Percentiles rank a stretch among this genome's conserved stretches.
These are phyloP conservation scores for Brachyalestes nurse DNA, from an alignment of 2,797 vertebrate species.

Conservation along the genomic window DNA sequence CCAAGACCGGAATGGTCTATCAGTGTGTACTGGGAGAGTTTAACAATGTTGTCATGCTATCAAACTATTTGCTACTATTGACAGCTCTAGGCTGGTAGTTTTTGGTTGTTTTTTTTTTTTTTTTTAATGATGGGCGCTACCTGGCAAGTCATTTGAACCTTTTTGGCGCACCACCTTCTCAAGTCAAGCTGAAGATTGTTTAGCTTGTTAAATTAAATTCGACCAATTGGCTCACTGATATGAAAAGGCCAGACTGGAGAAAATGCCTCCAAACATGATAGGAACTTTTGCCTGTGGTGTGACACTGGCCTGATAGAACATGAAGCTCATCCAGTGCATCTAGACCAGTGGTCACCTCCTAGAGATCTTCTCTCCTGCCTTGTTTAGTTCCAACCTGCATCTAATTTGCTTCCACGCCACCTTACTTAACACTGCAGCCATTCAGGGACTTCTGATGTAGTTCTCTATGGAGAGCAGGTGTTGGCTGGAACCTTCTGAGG, in stretches of 20 bases:
- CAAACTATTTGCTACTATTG: background rate
- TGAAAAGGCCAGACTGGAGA: background rate
- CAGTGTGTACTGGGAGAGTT: constrained; percentile 18
- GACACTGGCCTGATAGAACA: background rate
- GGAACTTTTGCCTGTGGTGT: background rate
- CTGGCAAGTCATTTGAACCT: constrained; percentile 22
- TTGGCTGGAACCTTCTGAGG: too few relatives aligned
- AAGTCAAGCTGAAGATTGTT: background rate
- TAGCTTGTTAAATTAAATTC: background rate
- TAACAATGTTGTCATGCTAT: constrained; percentile 17
- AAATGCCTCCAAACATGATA: background rate
- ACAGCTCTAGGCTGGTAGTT: background rate
- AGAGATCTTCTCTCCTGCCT: too few relatives aligned
- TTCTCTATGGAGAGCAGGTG: too few relatives aligned
- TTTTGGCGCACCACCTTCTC: background rate
- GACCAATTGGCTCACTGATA: background rate
- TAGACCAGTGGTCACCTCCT: too few relatives aligned
- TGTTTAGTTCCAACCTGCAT: too few relatives aligned
- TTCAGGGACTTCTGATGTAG: too few relatives aligned
- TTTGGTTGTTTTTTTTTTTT: background rate
- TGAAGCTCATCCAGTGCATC: background rate
- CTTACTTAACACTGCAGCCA: too few relatives aligned
- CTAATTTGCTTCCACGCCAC: too few relatives aligned
- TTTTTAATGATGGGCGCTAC: background rate
- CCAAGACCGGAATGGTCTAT: constrained; percentile 11